A percentile compares a stretch with the other conserved stretches of the same genome.
Evolutionary conservation across 2,113 vertebrate genomes (phyloP).

Genomic region (Columba livia): DNA sequence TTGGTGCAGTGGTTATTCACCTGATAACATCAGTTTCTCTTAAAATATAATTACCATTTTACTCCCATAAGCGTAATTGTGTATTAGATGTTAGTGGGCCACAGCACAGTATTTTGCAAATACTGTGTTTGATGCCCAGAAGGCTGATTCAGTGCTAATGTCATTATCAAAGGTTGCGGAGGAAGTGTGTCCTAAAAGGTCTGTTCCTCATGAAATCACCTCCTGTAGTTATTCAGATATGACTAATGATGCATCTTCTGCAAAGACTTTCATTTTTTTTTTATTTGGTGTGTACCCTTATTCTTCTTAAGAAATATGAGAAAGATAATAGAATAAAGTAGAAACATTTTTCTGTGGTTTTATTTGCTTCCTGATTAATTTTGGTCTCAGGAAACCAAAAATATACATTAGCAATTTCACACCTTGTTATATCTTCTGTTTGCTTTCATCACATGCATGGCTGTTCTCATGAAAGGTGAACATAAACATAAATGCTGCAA

Average conservation of each 20-base stretch:
- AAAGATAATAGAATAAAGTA: not conserved
- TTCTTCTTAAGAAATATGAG: not conserved
- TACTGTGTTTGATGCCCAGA: not conserved
- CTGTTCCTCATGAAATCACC: not conserved
- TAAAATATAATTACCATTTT: constrained; percentile 40
- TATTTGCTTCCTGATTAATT: constrained; percentile 51
- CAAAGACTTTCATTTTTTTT: not conserved
- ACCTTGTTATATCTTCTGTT: constrained; percentile 46
- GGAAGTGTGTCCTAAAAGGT: constrained; percentile 10
- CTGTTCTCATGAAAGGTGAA: not conserved
- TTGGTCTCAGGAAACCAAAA: constrained; percentile 9
- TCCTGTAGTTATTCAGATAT: constrained; percentile 3
- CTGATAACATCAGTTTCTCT: constrained; percentile 5
- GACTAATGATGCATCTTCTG: not conserved
- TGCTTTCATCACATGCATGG: constrained; percentile 24
- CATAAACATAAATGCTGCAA: not conserved
- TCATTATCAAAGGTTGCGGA: constrained; percentile 43
- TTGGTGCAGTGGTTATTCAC: not conserved
- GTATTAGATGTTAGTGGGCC: not conserved
- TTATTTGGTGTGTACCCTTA: not conserved
- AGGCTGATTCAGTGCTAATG: constrained; percentile 29
- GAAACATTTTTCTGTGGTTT: not conserved
- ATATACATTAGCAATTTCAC: constrained; percentile 37
- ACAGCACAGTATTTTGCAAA: not conserved
- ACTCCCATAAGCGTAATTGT: not conserved